Evolutionary conservation across 2,113 vertebrate species (phyloP).

Genomic region (Xyliphius kryptos): DNA sequence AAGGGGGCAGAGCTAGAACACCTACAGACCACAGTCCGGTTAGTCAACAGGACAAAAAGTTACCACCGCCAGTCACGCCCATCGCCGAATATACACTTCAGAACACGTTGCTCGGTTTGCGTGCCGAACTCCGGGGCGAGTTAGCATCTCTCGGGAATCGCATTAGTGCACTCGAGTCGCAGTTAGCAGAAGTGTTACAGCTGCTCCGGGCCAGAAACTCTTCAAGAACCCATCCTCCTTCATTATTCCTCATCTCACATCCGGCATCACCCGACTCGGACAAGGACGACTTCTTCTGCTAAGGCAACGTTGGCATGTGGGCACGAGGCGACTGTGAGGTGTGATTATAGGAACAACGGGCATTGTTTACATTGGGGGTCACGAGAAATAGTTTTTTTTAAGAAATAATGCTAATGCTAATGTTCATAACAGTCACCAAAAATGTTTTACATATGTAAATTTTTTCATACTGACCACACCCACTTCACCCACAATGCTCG

Average conservation of each 20-base stretch:
- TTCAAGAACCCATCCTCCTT: constrained; percentile 72
- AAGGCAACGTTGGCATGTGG: constrained; percentile 22
- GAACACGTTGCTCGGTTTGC: constrained; percentile 79
- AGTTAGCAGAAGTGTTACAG: constrained; percentile 85
- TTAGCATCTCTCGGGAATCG: constrained; percentile 80
- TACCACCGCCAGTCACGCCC: constrained; percentile 56
- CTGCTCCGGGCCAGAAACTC: constrained; percentile 76
- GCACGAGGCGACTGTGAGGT: too few species aligned
- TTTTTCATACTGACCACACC: too few species aligned
- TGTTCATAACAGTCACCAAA: too few species aligned
- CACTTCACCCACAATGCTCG: too few species aligned
- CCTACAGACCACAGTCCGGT: constrained; percentile 88
- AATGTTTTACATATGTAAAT: too few species aligned
- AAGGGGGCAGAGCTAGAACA: constrained; percentile 79
- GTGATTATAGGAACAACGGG: too few species aligned
- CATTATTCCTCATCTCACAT: constrained; percentile 85
- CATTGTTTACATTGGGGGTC: too few species aligned
- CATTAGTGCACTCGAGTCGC: constrained; percentile 82
- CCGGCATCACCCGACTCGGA: constrained; percentile 86
- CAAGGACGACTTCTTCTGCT: constrained; percentile 84
- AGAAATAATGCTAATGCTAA: too few species aligned
- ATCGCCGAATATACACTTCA: constrained; percentile 95
- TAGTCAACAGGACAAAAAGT: constrained; percentile 59
- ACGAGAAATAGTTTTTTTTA: too few species aligned
- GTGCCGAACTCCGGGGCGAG: constrained; percentile 79